Percentiles rank a stretch among this genome's conserved stretches.
Conservation (phyloP, 2,113 vertebrate species). For the Eira barbara region DNA sequence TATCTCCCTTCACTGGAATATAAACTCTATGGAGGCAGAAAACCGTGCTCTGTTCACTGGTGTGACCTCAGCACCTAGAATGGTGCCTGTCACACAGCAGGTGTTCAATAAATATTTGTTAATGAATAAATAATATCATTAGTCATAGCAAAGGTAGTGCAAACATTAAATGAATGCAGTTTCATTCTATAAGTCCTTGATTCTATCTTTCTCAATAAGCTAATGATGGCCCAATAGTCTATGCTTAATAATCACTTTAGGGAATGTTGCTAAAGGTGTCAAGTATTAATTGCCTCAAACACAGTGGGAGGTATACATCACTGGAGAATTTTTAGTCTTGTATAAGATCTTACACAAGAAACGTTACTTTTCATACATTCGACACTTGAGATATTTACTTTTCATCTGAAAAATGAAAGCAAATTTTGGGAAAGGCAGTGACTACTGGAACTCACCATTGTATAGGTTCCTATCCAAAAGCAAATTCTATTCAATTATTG, state of each 20-base stretch:
- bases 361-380: not conserved
- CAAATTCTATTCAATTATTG: not conserved
- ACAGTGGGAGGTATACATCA: not conserved
- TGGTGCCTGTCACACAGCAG: not conserved
- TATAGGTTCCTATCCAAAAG: not conserved
- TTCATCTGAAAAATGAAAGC: not conserved
- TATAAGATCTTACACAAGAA: not conserved
- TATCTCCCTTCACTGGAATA: not conserved
- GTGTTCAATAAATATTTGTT: constrained; percentile 12
- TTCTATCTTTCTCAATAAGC: constrained; percentile 18
- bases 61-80: not conserved
- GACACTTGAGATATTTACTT: constrained; percentile 18
- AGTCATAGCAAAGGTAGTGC: not conserved
- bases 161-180: not conserved
- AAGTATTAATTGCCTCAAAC: constrained; percentile 58
- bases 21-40: not conserved
- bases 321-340: not conserved
- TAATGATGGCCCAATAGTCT: constrained; percentile 47
- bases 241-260: constrained; percentile 48
- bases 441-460: not conserved
- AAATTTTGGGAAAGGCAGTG: constrained; percentile 1
- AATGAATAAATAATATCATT: not conserved
- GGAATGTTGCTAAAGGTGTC: constrained; percentile 44
- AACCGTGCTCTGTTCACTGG: not conserved
- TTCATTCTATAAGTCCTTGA: not conserved